Conservation (phyloP, 2,113 vertebrate genomes). For the Dicaeum eximium region DNA sequence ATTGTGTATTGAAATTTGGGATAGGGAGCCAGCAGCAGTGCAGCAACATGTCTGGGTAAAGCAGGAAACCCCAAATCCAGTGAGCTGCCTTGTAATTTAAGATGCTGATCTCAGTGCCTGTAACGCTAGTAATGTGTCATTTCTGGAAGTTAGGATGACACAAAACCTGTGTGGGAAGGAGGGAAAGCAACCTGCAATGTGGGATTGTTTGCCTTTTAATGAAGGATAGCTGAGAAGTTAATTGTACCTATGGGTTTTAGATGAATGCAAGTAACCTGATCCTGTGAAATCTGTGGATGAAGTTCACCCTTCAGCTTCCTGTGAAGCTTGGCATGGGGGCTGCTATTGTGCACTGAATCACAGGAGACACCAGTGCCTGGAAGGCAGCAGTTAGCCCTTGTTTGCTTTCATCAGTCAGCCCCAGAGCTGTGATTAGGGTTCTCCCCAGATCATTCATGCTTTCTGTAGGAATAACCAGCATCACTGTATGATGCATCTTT, state of each 20-base stretch:
- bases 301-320: background rate
- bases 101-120: background rate
- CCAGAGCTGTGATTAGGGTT: background rate
- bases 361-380: background rate
- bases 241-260: background rate
- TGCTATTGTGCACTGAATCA: background rate
- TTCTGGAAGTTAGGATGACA: background rate
- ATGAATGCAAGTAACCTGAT: constrained; percentile 23
- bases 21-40: background rate
- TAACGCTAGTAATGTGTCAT: background rate
- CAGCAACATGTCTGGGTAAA: background rate
- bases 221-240: constrained; percentile 14
- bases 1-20: background rate
- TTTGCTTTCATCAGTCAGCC: background rate
- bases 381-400: background rate
- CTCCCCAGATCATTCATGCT: background rate
- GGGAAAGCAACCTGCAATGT: background rate
- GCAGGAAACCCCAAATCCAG: background rate
- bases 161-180: constrained; percentile 18
- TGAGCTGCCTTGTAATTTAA: background rate
- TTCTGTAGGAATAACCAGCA: background rate
- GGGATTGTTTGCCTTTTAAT: background rate
- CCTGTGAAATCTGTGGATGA: background rate
- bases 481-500: background rate
- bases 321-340: background rate